phyloP scores from a whole-genome alignment of 2,888 invertebrate genomes.

The Entomobrya proxima region DNA sequence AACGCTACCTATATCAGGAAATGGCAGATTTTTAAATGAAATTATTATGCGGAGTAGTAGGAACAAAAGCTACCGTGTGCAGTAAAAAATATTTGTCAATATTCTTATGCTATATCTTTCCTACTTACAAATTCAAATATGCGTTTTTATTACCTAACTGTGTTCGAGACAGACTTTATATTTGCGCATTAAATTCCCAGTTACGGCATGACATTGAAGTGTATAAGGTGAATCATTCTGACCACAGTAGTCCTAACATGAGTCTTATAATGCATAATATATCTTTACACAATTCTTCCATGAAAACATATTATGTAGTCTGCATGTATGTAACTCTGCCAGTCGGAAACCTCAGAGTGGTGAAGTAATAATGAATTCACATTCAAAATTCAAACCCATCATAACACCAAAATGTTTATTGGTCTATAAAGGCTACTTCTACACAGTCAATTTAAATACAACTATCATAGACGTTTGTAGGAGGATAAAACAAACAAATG shows the following conservation, averaged over 20 bases:
- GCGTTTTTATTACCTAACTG: neutral
- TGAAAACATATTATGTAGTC: too few relatives aligned
- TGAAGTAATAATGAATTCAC: neutral
- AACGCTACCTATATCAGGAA: neutral
- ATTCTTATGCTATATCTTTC: neutral
- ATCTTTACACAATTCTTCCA: neutral
- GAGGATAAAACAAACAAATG: neutral
- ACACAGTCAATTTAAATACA: constrained; percentile 39
- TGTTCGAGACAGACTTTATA: neutral
- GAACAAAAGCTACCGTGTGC: neutral
- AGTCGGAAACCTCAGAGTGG: neutral
- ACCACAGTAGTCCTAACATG: neutral
- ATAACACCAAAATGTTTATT: neutral
- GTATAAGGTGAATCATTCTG: neutral
- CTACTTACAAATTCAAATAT: neutral
- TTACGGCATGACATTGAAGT: neutral
- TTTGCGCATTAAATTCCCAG: neutral
- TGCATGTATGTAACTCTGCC: neutral
- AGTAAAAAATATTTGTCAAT: neutral
- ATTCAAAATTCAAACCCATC: neutral
- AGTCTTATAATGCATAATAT: neutral
- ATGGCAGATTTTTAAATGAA: neutral
- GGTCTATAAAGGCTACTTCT: neutral
- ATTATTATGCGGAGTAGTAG: too few relatives aligned
- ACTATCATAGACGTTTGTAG: neutral